Evolutionary conservation across 2,797 vertebrate species (phyloP), one percentile per base, ranked within the genome.

Genomic region (Dryobates pubescens): DNA sequence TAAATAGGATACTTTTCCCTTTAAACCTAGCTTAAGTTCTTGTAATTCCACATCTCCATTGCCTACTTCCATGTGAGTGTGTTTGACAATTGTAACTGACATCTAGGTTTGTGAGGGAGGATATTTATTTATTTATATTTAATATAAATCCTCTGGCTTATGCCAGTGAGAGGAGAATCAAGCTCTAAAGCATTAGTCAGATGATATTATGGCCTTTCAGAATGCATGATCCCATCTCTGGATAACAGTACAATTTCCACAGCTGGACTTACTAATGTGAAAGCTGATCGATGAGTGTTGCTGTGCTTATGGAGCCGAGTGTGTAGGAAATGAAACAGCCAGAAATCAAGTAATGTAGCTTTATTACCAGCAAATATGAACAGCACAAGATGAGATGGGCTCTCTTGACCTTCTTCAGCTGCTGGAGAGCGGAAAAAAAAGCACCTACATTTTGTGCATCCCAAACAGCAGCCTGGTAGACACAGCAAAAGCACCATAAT

Each of bases 381-480:
- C 36, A 75, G 30, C 8, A 3, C 0, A 2, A 61, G 17, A 63
- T 90, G 64, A 76, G 22, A 18, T 6, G 34, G 36, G 30, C 26
- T 54, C 9, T 71, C 41, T 36, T 76, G 61, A 59, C 74, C 24
- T 34, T 56, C 87, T 51, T 17, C 32, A 62, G 34, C 59, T 83
- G 47, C 53, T 65, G 16, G 20, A 59, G 22, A 24, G 27, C 29
- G 7, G 7, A 9, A 13, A 13, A 36, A 74, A 74, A 1, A 45
- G 11, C n/a, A 22, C 18, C 30, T 27, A 1, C 3, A 0, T 6
- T 30, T 41, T 14, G 4, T 32, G 51, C 20, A 3, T 36, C 6
- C 3, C 0, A 1, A 74, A 38, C n/a, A 6, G 43, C 30, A 9
- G 54, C 2, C 1, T 3, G 9, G n/a, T 14, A 2, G 3, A 1